Percentiles rank a stretch among this genome's conserved stretches.
Conservation (phyloP, 2,888 invertebrate species). For the Lamellibrachia satsuma region DNA sequence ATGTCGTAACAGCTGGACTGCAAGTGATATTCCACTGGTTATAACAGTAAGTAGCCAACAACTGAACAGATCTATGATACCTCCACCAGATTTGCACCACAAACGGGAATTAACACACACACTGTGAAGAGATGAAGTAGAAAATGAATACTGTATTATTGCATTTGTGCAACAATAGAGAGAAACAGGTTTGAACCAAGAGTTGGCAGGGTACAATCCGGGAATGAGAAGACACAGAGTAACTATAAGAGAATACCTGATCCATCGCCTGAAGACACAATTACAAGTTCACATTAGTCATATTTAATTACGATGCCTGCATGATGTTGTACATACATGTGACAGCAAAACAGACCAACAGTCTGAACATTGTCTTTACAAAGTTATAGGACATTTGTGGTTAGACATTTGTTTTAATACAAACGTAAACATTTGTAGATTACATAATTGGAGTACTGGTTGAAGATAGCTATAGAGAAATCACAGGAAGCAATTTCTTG, state of each 20-base stretch:
- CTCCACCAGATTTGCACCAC: slow-evolving; percentile 1
- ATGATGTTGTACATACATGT: background rate
- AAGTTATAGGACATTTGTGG: too few relatives aligned
- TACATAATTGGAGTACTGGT: too few relatives aligned
- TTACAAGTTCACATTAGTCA: background rate
- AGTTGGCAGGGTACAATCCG: background rate
- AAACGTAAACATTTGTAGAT: too few relatives aligned
- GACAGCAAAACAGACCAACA: background rate
- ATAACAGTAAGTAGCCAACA: background rate
- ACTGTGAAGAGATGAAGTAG: background rate
- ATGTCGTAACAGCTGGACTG: background rate
- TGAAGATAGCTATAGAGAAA: too few relatives aligned
- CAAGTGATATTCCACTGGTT: background rate
- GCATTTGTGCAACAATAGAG: background rate
- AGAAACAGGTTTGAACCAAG: too few relatives aligned
- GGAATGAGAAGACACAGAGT: background rate
- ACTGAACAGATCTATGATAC: background rate
- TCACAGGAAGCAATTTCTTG: too few relatives aligned
- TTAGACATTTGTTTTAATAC: too few relatives aligned
- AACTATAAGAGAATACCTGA: background rate
- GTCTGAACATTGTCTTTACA: background rate
- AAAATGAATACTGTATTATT: background rate
- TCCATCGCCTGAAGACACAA: background rate
- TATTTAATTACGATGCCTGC: background rate
- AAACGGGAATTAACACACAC: background rate